Conservation (phyloP, 2,113 vertebrate genomes). For the Channa argus region DNA sequence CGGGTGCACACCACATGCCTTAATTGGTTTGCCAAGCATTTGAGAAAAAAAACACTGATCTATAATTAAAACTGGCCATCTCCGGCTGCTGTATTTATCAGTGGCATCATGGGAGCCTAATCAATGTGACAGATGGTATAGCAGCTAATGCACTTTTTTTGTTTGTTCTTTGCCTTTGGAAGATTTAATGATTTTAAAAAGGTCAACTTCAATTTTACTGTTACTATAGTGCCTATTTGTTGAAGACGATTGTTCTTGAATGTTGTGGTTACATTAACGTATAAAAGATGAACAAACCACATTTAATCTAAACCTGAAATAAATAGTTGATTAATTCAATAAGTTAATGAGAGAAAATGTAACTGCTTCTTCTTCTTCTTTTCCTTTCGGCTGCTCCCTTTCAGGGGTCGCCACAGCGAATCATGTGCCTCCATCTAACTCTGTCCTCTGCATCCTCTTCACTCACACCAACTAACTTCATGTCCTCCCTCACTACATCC, state of each 20-base stretch:
- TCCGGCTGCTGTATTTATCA: constrained; percentile 42
- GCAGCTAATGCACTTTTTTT: neutral
- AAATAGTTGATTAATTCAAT: neutral
- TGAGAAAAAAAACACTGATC: constrained; percentile 15
- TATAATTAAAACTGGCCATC: constrained; percentile 58
- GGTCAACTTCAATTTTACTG: neutral
- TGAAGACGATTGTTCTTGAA: no score
- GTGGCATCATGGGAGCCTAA: constrained; percentile 37
- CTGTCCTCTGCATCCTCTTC: no score
- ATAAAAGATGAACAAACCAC: no score
- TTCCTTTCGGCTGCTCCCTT: no score
- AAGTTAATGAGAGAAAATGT: neutral
- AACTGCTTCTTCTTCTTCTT: no score
- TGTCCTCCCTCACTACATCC: no score
- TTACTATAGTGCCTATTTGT: no score
- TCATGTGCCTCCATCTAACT: no score
- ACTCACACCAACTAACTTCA: no score
- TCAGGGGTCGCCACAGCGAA: no score
- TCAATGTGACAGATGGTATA: constrained; percentile 45
- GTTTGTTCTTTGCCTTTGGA: neutral
- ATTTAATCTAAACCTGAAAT: neutral
- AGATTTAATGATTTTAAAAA: neutral
- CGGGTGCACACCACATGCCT: constrained; percentile 1
- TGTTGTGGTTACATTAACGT: no score
- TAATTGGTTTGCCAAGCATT: constrained; percentile 60